Percentiles rank a stretch among this genome's conserved stretches.
These are phyloP conservation scores for Aphidius gifuensis DNA, from an alignment of 1,140 invertebrate species.

Conservation along the genomic window DNA sequence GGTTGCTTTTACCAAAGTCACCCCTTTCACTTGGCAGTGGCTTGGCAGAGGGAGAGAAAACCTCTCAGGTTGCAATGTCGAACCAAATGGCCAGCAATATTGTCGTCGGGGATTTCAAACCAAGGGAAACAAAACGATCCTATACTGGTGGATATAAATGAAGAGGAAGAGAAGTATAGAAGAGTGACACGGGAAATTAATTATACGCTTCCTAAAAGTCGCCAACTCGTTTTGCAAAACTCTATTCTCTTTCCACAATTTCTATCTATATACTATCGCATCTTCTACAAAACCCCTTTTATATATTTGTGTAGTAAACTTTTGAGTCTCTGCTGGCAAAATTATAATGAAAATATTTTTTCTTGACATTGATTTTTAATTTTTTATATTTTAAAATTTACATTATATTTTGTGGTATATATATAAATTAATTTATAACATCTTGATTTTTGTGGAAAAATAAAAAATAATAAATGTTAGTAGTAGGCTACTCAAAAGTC, in stretches of 20 bases:
- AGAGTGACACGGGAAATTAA: constrained; percentile 55
- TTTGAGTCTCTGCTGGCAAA: not conserved
- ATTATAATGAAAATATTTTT: constrained; percentile 9
- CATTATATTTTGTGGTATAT: too few species aligned
- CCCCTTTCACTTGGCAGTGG: constrained; percentile 45
- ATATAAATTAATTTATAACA: too few species aligned
- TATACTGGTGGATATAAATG: not conserved
- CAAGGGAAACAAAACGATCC: constrained; percentile 29
- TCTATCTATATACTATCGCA: too few species aligned
- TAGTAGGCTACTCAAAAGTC: constrained; percentile 4
- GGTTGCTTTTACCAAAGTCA: constrained; percentile 45
- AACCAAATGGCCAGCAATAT: constrained; percentile 54
- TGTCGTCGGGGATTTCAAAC: constrained; percentile 42
- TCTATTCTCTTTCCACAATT: too few species aligned
- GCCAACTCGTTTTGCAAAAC: constrained; percentile 23
- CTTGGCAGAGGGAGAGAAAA: constrained; percentile 38
- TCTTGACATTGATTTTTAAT: not conserved
- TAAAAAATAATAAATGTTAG: too few species aligned
- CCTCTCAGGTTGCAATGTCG: constrained; percentile 44
- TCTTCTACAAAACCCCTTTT: not conserved
- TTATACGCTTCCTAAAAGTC: constrained; percentile 53
- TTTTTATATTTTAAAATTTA: not conserved
- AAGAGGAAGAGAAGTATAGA: constrained; percentile 24
- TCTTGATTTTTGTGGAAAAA: too few species aligned
- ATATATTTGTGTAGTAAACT: not conserved